Evolutionary conservation across 2,113 vertebrate genomes (phyloP).

Genomic region (Proteles cristata): DNA sequence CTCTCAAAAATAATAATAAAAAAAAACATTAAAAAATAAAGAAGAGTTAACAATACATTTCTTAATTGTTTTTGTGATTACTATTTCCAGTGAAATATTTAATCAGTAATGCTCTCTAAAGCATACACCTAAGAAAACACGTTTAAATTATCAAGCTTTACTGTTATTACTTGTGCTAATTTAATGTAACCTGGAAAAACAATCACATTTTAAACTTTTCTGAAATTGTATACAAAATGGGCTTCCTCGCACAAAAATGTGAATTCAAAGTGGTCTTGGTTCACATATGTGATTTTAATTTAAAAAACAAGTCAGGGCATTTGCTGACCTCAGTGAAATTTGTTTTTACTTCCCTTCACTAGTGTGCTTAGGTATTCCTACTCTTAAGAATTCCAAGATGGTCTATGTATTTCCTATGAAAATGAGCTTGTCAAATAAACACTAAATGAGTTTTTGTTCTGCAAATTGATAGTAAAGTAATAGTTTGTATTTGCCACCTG

Average conservation of each 20-base stretch:
- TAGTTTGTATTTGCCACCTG: neutral
- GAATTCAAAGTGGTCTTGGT: conserved; percentile 33
- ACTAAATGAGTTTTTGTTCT: neutral
- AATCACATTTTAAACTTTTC: neutral
- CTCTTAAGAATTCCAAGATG: conserved; percentile 49
- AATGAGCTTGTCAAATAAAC: conserved; percentile 30
- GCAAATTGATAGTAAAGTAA: neutral
- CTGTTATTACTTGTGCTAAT: conserved; percentile 1
- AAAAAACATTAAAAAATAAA: too few relatives aligned
- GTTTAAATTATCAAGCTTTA: neutral
- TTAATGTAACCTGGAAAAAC: neutral
- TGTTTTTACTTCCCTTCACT: conserved; percentile 67
- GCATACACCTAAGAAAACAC: neutral
- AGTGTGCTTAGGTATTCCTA: conserved; percentile 46
- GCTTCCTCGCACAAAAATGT: conserved; percentile 47
- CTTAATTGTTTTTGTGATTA: neutral
- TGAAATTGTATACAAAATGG: neutral
- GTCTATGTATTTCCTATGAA: conserved; percentile 57
- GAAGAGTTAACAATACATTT: neutral
- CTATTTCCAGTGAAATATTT: neutral
- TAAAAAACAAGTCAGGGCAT: neutral
- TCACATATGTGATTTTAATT: conserved; percentile 29
- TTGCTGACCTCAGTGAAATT: conserved; percentile 53
- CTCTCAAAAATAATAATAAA: too few relatives aligned
- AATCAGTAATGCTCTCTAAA: neutral